These are phyloP conservation scores for Gasterosteus aculeatus DNA, from an alignment of 2,113 vertebrate genomes.

Conservation along the genomic window DNA sequence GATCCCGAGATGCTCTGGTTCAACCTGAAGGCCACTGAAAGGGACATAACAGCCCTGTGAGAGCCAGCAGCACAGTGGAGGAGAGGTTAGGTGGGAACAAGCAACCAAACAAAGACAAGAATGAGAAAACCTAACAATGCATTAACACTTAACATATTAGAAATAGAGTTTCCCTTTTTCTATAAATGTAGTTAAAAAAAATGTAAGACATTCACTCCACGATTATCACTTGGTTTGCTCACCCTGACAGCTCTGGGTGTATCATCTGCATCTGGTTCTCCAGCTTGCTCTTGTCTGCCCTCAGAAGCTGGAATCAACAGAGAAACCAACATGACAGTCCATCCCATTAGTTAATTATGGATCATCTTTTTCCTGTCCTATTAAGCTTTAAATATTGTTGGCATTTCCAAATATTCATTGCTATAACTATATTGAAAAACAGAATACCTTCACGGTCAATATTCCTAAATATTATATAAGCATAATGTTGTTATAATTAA, in stretches of 20 bases:
- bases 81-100: background rate
- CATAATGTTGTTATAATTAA: background rate
- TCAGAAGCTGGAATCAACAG: constrained; percentile 73
- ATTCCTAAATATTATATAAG: background rate
- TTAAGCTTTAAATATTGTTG: background rate
- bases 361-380: background rate
- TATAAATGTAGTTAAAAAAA: background rate
- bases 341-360: background rate
- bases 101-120: background rate
- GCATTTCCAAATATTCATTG: background rate
- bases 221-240: constrained; percentile 56
- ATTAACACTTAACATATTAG: background rate
- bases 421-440: background rate
- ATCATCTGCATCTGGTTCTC: constrained; percentile 84
- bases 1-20: constrained; percentile 80
- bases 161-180: too few species aligned
- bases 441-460: background rate
- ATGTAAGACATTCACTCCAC: too few species aligned
- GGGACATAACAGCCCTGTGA: constrained; percentile 71
- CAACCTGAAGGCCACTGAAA: constrained; percentile 75
- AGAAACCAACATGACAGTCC: constrained; percentile 11
- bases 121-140: background rate
- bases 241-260: constrained; percentile 87
- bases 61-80: background rate
- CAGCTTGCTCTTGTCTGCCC: constrained; percentile 86